Percentiles rank a stretch among this genome's conserved stretches.
Conservation (phyloP, 2,888 invertebrate genomes). For the Trichopoda pennipes region DNA sequence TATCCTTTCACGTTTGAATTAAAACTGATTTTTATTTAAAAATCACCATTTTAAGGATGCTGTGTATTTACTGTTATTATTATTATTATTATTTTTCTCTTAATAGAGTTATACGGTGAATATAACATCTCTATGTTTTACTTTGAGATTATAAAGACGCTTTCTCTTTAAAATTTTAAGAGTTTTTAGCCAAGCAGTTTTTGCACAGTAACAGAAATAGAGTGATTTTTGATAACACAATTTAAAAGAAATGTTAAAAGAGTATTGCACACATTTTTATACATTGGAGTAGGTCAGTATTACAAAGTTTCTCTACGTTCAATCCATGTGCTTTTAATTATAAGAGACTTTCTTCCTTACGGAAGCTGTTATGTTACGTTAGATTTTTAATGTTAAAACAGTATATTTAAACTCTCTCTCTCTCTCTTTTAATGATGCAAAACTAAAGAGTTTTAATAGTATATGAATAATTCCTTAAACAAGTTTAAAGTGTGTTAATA, state of each 20-base stretch:
- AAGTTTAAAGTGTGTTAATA: no score
- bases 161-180: slow-evolving; percentile 8
- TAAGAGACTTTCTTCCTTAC: neutral
- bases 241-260: no score
- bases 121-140: neutral
- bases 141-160: slow-evolving; percentile 8
- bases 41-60: slow-evolving; percentile 55
- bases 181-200: neutral
- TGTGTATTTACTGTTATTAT: slow-evolving; percentile 19
- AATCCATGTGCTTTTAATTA: neutral
- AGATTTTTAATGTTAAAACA: no score
- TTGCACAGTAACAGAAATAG: neutral
- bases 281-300: slow-evolving; percentile 64
- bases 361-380: no score
- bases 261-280: slow-evolving; percentile 8
- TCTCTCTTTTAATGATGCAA: no score
- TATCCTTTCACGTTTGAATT: slow-evolving; percentile 60
- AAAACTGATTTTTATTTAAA: slow-evolving; percentile 62
- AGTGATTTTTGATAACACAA: no score
- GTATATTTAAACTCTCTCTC: no score
- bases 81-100: neutral
- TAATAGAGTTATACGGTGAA: neutral
- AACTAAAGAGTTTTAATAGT: no score
- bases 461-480: no score
- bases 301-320: slow-evolving; percentile 26